phyloP scores from a whole-genome alignment of 2,888 invertebrate species.

The Eilema caniola region DNA sequence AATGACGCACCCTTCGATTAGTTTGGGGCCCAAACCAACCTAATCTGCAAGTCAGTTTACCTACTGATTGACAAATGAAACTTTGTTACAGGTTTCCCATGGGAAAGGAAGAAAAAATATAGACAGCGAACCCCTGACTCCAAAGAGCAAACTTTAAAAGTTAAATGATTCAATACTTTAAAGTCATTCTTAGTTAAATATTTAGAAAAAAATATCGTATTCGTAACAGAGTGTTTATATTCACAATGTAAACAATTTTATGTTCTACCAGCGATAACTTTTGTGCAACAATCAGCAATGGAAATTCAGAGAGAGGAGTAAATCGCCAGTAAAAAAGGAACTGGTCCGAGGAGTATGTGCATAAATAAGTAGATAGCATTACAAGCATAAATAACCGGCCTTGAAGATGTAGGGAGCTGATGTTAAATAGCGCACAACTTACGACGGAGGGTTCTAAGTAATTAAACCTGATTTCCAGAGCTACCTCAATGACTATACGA shows the following conservation, averaged over 20 bases:
- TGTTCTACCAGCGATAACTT: neutral
- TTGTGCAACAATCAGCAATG: neutral
- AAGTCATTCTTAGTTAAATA: neutral
- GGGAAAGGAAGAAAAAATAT: too few species aligned
- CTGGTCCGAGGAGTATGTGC: conserved; percentile 30
- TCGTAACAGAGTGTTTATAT: neutral
- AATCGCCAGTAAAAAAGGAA: conserved; percentile 35
- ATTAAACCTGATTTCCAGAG: conserved; percentile 73
- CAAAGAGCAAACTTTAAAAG: too few species aligned
- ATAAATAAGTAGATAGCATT: conserved; percentile 29
- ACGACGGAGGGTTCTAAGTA: conserved; percentile 62
- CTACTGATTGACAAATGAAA: too few species aligned
- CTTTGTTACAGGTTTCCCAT: too few species aligned
- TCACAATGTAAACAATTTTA: neutral
- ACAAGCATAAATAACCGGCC: conserved; percentile 61
- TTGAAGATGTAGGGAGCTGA: conserved; percentile 62
- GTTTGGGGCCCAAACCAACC: too few species aligned
- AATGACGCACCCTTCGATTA: too few species aligned
- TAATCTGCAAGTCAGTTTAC: too few species aligned
- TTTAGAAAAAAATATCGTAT: neutral
- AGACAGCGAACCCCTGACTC: too few species aligned
- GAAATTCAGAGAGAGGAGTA: neutral
- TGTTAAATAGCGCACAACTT: conserved; percentile 54
- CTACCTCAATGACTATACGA: conserved; percentile 64
- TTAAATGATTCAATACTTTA: neutral